phyloP scores from a whole-genome alignment of 2,113 vertebrate genomes.

The Corythoichthys haematopterus region DNA sequence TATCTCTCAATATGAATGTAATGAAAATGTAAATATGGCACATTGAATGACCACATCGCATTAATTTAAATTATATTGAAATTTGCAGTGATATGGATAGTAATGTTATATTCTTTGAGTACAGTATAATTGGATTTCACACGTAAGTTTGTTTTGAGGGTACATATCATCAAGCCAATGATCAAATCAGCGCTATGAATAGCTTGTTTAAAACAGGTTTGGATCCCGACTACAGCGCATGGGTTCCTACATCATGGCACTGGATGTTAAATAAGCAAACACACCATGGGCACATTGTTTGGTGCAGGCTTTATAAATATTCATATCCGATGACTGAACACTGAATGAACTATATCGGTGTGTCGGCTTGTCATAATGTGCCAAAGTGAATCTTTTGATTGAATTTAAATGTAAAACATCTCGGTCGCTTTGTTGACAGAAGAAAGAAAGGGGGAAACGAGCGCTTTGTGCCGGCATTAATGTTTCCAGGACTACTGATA shows the following conservation, averaged over 20 bases:
- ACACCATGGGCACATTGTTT: constrained; percentile 8
- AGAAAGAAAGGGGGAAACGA: constrained; percentile 18
- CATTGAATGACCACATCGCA: background rate
- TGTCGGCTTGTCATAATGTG: background rate
- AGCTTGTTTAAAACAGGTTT: constrained; percentile 5
- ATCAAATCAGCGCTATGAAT: background rate
- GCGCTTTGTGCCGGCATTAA: constrained; percentile 26
- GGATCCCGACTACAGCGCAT: constrained; percentile 6
- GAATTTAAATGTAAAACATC: constrained; percentile 4
- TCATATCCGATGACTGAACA: background rate
- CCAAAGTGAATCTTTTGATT: constrained; percentile 3
- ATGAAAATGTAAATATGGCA: background rate
- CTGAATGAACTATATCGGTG: background rate
- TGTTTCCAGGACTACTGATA: constrained; percentile 31
- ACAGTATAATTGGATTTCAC: background rate
- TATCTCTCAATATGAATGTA: background rate
- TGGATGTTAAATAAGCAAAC: constrained; percentile 30
- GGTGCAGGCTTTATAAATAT: background rate
- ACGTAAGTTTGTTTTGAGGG: background rate
- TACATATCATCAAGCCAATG: constrained; percentile 1
- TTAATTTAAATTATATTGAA: background rate
- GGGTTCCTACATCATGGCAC: constrained; percentile 34
- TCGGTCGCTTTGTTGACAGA: constrained; percentile 4
- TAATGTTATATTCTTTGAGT: background rate
- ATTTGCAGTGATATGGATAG: background rate